Evolutionary conservation across 2,797 vertebrate species (phyloP), one percentile per base, ranked within the genome.

Genomic region (Microctenopoma stevenorrisi): DNA sequence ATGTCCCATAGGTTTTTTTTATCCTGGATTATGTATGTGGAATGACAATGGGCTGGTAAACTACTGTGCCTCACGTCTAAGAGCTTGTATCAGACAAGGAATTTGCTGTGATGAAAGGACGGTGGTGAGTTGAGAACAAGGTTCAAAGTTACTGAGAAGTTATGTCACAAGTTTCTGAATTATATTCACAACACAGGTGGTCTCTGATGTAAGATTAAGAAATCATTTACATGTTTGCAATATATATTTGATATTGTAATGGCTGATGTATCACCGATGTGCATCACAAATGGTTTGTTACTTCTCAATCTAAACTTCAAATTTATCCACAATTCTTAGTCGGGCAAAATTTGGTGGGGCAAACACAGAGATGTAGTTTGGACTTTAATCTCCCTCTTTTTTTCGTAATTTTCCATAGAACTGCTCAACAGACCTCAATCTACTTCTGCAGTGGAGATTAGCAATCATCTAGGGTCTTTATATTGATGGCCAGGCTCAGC

Each of bases 381-480:
- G 84, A 88, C 84, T 89, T 63, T 72, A 81, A 76, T 84, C 68
- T 81, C 56, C 42, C 55, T 76, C 15, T 47, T 71, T 58, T 56
- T 64, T 68, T 48, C 14, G 44, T 83, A 65, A 66, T 78, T 76
- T 77, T 87, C 72, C 76, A 81, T 56, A 81, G 63, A 42, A 64
- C 74, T 83, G 76, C 74, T 79, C 78, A 89, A 82, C 80, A 90
- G 84, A 87, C 84, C 86, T 91, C 88, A 87, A 89, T 89, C 88
- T 89, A 88, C 85, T 90, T 90, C 87, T 89, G 86, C 60, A 80
- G 87, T 87, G 87, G 87, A 94, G 89, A 93, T 94, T 93, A 94
- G 92, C 89, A 93, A 93, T 92, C 93, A 93, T 92, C 87, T 82
- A 81, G 88, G 88, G 90, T 92, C 86, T 93, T 91, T 92, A 93